Conservation (phyloP, 2,113 vertebrate species). For the Xiphophorus maculatus region DNA sequence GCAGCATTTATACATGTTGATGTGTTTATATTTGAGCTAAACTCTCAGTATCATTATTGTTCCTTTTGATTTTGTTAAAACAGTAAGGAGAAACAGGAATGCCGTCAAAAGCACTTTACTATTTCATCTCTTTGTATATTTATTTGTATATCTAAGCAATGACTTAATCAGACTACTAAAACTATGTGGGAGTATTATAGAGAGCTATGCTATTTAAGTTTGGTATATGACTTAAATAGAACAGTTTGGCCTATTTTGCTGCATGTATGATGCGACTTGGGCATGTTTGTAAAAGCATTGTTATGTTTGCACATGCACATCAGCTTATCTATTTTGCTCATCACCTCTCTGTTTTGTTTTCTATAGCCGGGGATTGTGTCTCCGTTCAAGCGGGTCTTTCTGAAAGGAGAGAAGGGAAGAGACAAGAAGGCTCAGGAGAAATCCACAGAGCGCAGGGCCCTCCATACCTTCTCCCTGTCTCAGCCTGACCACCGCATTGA, state of each 20-base stretch:
- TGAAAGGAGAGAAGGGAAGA: conserved; percentile 92
- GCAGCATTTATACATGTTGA: background rate
- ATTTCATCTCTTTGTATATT: background rate
- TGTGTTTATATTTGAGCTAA: conserved; percentile 20
- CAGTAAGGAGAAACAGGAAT: conserved; percentile 27
- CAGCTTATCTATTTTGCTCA: background rate
- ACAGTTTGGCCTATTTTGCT: background rate
- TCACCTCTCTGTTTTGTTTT: conserved; percentile 11
- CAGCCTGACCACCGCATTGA: conserved; percentile 90
- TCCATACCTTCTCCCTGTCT: conserved; percentile 90
- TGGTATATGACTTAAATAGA: background rate
- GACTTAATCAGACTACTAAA: background rate
- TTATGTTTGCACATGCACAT: background rate
- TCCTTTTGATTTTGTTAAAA: background rate
- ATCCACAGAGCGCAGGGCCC: conserved; percentile 88
- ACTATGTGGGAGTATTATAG: background rate
- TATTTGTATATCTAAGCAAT: background rate
- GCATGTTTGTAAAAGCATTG: background rate
- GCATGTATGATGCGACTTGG: background rate
- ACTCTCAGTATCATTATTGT: conserved; percentile 19
- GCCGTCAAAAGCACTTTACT: background rate
- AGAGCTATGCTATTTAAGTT: background rate
- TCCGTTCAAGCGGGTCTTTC: conserved; percentile 96
- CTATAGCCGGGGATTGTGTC: conserved; percentile 93
- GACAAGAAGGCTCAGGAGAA: conserved; percentile 97